Evolutionary conservation across 1,140 invertebrate species (phyloP).

Genomic region (Nomia melanderi): DNA sequence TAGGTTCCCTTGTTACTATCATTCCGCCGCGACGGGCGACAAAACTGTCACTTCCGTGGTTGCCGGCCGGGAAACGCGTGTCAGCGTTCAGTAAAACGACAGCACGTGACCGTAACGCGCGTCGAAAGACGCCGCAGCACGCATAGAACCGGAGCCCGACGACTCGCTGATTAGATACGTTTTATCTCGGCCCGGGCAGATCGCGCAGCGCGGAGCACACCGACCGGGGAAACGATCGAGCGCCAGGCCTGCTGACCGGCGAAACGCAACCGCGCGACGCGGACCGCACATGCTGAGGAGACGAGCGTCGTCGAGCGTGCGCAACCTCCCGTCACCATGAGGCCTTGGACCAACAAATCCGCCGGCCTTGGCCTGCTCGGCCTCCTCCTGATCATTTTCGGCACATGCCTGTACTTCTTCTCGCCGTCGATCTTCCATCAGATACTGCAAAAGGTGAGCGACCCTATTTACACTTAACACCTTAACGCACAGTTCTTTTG

Average conservation of each 20-base stretch:
- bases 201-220: conserved; percentile 7
- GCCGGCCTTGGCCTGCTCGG: conserved; percentile 70
- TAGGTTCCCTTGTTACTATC: neutral
- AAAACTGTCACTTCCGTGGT: conserved; percentile 5
- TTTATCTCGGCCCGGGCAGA: conserved; percentile 60
- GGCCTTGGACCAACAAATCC: conserved; percentile 72
- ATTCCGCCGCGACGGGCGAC: neutral
- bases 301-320: conserved; percentile 20
- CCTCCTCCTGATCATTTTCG: conserved; percentile 76
- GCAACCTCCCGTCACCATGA: conserved; percentile 68
- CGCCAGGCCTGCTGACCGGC: conserved; percentile 28
- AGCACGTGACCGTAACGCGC: no score
- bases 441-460: conserved; percentile 68
- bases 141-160: neutral
- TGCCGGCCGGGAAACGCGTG: neutral
- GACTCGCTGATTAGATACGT: conserved; percentile 61
- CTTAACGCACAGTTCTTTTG: no score
- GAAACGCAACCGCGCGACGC: conserved; percentile 12
- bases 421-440: conserved; percentile 65
- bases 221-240: conserved; percentile 7
- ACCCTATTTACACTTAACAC: neutral
- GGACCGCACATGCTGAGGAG: conserved; percentile 64
- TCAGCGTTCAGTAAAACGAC: neutral
- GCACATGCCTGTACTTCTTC: conserved; percentile 65
- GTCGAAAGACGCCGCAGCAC: no score